Percentiles rank a stretch among this genome's conserved stretches.
Conservation (phyloP, 2,888 invertebrate genomes). For the Troides oblongomaculatus region DNA sequence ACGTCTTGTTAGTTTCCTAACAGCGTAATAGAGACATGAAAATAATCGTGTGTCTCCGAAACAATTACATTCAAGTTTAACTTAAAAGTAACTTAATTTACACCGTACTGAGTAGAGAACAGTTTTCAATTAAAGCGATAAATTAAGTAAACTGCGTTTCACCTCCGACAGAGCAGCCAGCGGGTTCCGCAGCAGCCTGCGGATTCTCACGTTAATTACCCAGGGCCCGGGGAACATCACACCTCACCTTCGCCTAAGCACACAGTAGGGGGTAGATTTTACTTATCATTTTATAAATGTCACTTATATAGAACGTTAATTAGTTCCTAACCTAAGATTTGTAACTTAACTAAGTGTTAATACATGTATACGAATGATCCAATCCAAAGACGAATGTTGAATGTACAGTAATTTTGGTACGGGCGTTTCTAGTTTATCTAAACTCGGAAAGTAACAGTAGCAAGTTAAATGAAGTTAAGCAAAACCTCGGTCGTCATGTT, state of each 20-base stretch:
- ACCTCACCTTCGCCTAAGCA: constrained; percentile 9
- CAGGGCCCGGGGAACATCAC: constrained; percentile 4
- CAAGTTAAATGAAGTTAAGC: constrained; percentile 11
- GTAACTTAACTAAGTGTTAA: not conserved
- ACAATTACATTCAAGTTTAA: constrained; percentile 5
- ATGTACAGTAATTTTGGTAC: not conserved
- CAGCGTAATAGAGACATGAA: not conserved
- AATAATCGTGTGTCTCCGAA: not conserved
- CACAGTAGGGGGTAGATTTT: not conserved
- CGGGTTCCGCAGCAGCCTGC: constrained; percentile 13
- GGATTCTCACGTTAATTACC: constrained; percentile 23
- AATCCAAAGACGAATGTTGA: not conserved
- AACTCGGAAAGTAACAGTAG: constrained; percentile 2
- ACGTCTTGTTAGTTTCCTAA: no score
- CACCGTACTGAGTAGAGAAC: not conserved
- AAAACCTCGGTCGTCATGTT: not conserved
- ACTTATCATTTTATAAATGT: not conserved
- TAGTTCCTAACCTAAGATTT: no score
- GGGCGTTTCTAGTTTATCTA: not conserved
- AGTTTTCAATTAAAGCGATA: constrained; percentile 26
- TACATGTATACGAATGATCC: not conserved
- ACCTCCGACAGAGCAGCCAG: constrained; percentile 18
- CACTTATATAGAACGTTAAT: not conserved
- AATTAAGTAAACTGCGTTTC: constrained; percentile 27
- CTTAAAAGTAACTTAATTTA: constrained; percentile 3